phyloP scores from a whole-genome alignment of 2,797 vertebrate genomes.

The Coregonus sp. region DNA sequence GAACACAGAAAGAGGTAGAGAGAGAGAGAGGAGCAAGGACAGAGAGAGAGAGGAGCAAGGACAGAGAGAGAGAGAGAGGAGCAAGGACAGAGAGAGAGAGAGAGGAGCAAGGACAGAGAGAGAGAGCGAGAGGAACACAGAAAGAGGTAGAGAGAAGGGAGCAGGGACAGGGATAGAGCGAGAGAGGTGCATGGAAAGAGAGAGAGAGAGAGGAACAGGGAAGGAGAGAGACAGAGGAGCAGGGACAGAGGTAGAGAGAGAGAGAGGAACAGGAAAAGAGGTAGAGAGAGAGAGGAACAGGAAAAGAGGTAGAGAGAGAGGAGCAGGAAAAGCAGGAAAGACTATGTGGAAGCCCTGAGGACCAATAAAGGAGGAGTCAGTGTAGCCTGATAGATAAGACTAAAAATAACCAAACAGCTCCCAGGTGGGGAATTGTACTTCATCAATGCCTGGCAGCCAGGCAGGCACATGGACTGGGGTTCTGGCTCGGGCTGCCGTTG shows the following conservation, averaged over 20 bases:
- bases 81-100: background rate
- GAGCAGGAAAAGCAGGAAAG: constrained; percentile 31
- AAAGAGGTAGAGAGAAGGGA: background rate
- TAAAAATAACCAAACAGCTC: constrained; percentile 68
- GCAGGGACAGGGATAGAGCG: too few species aligned
- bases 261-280: background rate
- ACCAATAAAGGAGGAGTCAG: constrained; percentile 48
- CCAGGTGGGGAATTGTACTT: constrained; percentile 65
- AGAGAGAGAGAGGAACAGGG: background rate
- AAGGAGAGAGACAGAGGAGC: too few species aligned
- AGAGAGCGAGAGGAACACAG: too few species aligned
- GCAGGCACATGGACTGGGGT: constrained; percentile 26
- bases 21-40: too few species aligned
- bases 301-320: background rate
- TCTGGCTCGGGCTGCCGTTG: too few species aligned
- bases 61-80: too few species aligned
- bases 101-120: too few species aligned
- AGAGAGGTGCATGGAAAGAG: background rate
- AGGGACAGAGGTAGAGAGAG: too few species aligned
- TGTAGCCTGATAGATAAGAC: constrained; percentile 59
- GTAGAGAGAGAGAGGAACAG: background rate
- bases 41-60: too few species aligned
- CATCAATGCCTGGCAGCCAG: constrained; percentile 63
- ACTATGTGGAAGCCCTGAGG: constrained; percentile 29
- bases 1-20: too few species aligned